A percentile compares a stretch with the other conserved stretches of the same genome.
Conservation (phyloP, 1,140 invertebrate species). For the Heliothis virescens region DNA sequence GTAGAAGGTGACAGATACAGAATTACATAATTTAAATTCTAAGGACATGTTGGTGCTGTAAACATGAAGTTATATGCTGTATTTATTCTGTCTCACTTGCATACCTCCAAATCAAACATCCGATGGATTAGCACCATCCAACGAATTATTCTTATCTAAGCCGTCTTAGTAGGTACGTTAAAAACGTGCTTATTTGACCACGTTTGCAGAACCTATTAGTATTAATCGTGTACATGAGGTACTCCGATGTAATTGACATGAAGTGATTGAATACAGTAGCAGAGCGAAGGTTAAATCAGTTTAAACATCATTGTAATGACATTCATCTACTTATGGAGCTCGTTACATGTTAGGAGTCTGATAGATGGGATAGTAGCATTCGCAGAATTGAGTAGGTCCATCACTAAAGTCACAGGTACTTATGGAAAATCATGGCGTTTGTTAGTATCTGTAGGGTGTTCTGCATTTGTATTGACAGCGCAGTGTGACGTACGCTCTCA, state of each 20-base stretch:
- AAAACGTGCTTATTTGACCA: neutral
- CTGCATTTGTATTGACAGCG: neutral
- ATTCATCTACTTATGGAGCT: neutral
- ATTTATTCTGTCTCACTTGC: neutral
- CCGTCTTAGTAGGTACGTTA: no score
- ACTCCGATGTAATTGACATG: constrained; percentile 13
- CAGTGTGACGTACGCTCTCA: neutral
- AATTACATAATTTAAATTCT: constrained; percentile 13
- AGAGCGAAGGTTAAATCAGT: constrained; percentile 35
- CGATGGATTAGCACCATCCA: constrained; percentile 1
- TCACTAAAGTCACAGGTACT: neutral
- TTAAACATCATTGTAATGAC: constrained; percentile 5
- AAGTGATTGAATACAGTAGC: neutral
- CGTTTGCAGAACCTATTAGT: constrained; percentile 4
- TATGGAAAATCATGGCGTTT: neutral
- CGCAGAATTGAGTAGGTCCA: neutral
- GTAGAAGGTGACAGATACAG: neutral
- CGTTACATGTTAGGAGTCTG: neutral
- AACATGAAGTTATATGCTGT: neutral
- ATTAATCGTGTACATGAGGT: constrained; percentile 6
- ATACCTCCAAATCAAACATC: neutral
- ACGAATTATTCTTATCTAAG: constrained; percentile 7
- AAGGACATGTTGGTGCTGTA: neutral
- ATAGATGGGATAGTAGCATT: neutral
- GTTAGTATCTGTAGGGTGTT: neutral